A percentile compares a stretch with the other conserved stretches of the same genome.
These are phyloP conservation scores for Tridacna gigas DNA, from an alignment of 2,888 invertebrate species.

Conservation along the genomic window DNA sequence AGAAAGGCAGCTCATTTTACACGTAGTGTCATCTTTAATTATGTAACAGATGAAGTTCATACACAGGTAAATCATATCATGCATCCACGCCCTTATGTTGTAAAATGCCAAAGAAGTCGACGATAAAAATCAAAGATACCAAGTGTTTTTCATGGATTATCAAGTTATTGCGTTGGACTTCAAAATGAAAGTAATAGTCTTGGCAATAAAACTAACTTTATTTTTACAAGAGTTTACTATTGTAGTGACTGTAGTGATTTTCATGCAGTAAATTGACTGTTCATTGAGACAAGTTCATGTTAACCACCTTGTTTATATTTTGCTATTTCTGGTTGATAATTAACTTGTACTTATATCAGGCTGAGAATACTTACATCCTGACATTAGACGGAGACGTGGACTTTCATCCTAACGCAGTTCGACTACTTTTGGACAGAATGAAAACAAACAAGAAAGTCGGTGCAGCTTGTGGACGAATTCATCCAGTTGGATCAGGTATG, in stretches of 20 bases:
- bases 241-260: no score
- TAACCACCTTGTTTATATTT: no score
- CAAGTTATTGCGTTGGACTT: no score
- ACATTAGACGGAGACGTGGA: conserved; percentile 99
- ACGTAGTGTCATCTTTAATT: conserved; percentile 77
- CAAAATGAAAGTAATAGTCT: no score
- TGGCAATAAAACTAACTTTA: no score
- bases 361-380: conserved; percentile 97
- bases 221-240: no score
- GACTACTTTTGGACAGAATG: conserved; percentile 97
- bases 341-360: conserved; percentile 83
- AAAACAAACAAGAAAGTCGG: conserved; percentile 98
- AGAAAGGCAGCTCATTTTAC: conserved; percentile 75
- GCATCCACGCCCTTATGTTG: not conserved
- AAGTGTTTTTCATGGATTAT: no score
- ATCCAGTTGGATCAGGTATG: conserved; percentile 95
- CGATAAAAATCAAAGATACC: not conserved
- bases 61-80: conserved; percentile 55
- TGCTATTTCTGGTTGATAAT: no score
- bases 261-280: no score
- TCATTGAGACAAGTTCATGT: no score
- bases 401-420: conserved; percentile 97
- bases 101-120: not conserved
- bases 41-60: conserved; percentile 76
- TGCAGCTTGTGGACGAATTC: conserved; percentile 99